Percentiles rank a stretch among this genome's conserved stretches.
Conservation (phyloP, 2,797 vertebrate species). For the Erethizon dorsatum region DNA sequence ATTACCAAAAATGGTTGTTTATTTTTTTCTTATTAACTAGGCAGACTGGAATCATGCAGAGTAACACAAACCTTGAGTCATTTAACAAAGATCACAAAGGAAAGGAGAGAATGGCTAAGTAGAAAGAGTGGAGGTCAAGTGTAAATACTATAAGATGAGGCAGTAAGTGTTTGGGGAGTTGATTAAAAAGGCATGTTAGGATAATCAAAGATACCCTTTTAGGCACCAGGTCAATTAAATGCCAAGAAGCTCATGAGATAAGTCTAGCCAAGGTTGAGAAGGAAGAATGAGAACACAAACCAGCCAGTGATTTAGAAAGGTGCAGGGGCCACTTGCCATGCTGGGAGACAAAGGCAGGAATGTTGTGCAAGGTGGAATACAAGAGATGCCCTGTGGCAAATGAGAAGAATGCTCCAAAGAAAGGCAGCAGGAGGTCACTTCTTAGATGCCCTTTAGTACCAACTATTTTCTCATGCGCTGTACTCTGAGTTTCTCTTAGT, state of each 20-base stretch:
- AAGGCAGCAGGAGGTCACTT: neutral
- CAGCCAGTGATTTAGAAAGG: neutral
- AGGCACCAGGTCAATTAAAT: neutral
- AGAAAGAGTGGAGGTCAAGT: neutral
- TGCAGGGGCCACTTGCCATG: neutral
- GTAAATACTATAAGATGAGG: neutral
- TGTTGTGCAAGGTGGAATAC: neutral
- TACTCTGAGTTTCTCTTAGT: slow-evolving; percentile 50
- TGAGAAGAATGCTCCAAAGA: neutral
- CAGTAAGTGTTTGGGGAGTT: neutral
- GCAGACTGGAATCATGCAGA: neutral
- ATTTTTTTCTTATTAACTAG: neutral
- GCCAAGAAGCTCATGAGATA: neutral
- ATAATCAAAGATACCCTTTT: neutral
- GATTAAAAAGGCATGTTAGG: neutral
- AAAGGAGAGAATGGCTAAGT: neutral
- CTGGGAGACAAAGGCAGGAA: rapidly evolving
- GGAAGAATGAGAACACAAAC: neutral
- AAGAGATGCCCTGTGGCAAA: neutral
- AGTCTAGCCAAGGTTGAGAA: neutral
- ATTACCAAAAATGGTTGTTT: neutral
- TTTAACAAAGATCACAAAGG: slow-evolving; percentile 7
- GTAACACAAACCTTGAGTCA: neutral
- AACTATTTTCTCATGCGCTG: neutral
- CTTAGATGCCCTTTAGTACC: neutral